A percentile compares a stretch with the other conserved stretches of the same genome.
Conservation (phyloP, 2,113 vertebrate species). For the Calidris pugnax region DNA sequence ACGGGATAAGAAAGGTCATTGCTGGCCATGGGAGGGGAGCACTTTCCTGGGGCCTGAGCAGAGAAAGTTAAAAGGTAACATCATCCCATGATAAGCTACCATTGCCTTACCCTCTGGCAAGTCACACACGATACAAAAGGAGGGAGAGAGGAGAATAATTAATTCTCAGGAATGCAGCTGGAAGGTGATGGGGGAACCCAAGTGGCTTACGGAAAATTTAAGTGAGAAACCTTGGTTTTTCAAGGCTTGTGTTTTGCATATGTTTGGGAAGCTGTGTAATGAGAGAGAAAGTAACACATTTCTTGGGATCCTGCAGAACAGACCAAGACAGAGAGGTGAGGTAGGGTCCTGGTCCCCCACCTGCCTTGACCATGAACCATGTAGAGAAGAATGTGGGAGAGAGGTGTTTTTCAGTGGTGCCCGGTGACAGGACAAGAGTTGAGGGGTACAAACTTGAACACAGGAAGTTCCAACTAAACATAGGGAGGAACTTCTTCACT, state of each 20-base stretch:
- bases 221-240: neutral
- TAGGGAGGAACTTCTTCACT: too few species aligned
- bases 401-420: neutral
- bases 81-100: neutral
- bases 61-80: slow-evolving; percentile 7
- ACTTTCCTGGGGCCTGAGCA: neutral
- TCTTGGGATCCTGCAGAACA: neutral
- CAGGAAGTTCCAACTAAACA: too few species aligned
- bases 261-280: neutral
- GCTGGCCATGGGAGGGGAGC: neutral
- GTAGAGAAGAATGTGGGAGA: neutral
- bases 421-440: too few species aligned
- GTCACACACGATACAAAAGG: neutral
- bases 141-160: neutral
- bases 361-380: neutral
- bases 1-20: neutral
- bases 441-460: too few species aligned
- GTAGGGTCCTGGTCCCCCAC: accelerated
- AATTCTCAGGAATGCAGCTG: neutral
- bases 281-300: neutral
- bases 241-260: neutral
- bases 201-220: neutral
- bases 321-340: neutral
- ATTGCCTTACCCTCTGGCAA: neutral
- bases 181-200: neutral